Conservation (phyloP, 1,140 invertebrate genomes). For the Musca domestica region DNA sequence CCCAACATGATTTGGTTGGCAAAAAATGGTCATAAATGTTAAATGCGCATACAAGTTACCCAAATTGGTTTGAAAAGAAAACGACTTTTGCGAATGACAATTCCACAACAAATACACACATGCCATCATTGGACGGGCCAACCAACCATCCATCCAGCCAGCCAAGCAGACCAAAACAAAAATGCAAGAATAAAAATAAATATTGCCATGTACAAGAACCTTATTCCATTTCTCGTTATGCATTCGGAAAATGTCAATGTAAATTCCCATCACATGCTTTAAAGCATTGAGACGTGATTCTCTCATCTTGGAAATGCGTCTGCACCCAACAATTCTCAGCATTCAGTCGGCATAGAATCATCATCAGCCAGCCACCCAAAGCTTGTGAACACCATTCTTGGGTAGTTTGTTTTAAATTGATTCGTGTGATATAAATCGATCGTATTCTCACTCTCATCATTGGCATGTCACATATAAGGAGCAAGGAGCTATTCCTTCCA, state of each 20-base stretch:
- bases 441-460: constrained; percentile 19
- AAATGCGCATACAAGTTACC: constrained; percentile 1
- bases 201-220: neutral
- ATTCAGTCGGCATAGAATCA: too few relatives aligned
- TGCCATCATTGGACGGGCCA: too few relatives aligned
- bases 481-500: neutral
- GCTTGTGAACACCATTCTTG: too few relatives aligned
- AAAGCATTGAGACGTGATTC: constrained; percentile 21
- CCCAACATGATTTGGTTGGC: too few relatives aligned
- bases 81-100: neutral
- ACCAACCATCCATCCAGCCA: neutral
- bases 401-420: neutral
- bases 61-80: constrained; percentile 11
- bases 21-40: constrained; percentile 5
- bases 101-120: neutral
- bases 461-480: constrained; percentile 9
- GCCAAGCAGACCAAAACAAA: neutral
- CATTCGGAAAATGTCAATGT: constrained; percentile 25
- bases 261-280: constrained; percentile 29
- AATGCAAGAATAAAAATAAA: neutral
- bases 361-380: too few relatives aligned
- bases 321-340: too few relatives aligned
- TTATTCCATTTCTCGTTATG: constrained; percentile 10
- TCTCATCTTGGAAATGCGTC: neutral
- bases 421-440: constrained; percentile 21